A percentile compares a stretch with the other conserved stretches of the same genome.
phyloP scores from a whole-genome alignment of 2,113 vertebrate genomes.

The Amphilophus citrinellus region DNA sequence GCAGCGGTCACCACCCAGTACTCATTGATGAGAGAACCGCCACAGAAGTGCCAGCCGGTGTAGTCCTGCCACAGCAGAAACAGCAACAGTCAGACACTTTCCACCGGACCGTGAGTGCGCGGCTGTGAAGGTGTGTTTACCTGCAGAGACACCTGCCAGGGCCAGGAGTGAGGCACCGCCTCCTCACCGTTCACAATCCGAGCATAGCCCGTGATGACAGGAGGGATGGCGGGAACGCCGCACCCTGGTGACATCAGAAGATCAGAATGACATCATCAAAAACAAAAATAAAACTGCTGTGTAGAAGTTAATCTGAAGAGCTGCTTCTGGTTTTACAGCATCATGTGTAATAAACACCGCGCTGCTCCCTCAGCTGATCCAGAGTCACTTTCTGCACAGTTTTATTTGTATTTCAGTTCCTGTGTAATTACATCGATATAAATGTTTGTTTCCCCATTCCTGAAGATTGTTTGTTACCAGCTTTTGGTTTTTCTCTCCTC shows the following conservation, averaged over 20 bases:
- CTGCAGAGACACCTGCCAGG: constrained; percentile 84
- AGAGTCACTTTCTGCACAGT: not conserved
- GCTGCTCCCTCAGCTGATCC: fast-evolving
- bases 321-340: not conserved
- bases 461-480: not conserved
- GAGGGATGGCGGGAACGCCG: constrained; percentile 67
- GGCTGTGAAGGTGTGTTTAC: constrained; percentile 17
- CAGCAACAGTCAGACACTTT: not conserved
- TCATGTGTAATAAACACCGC: fast-evolving
- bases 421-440: not conserved
- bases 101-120: not conserved
- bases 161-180: constrained; percentile 80
- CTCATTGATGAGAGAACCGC: constrained; percentile 85
- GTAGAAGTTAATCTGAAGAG: not conserved
- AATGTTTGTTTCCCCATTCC: too few species aligned
- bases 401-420: not conserved
- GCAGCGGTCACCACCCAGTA: constrained; percentile 87
- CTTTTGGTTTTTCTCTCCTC: not conserved
- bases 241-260: constrained; percentile 68
- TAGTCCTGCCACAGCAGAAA: constrained; percentile 69
- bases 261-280: not conserved
- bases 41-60: constrained; percentile 89
- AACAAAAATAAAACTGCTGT: fast-evolving
- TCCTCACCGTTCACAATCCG: constrained; percentile 83
- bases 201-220: constrained; percentile 72